These are phyloP conservation scores for Chironomus tepperi DNA, from an alignment of 1,140 invertebrate genomes.

Conservation along the genomic window DNA sequence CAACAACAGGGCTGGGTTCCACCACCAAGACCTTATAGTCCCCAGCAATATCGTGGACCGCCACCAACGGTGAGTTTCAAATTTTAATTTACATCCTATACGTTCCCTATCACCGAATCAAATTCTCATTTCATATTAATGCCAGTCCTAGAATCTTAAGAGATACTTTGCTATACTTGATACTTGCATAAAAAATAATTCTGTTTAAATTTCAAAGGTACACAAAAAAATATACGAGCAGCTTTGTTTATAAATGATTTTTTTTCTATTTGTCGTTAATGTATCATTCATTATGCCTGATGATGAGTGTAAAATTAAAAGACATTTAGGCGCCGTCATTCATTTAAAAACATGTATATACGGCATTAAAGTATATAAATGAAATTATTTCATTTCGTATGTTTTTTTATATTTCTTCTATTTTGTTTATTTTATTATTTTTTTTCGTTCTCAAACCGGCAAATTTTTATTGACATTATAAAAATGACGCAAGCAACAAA, in stretches of 20 bases:
- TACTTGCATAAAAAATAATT: neutral
- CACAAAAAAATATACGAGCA: no score
- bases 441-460: slow-evolving; percentile 15
- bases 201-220: no score
- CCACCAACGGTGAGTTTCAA: slow-evolving; percentile 27
- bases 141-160: neutral
- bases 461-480: slow-evolving; percentile 16
- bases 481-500: slow-evolving; percentile 12
- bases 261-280: neutral
- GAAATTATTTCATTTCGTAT: neutral
- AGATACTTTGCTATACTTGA: neutral
- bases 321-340: slow-evolving; percentile 20
- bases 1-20: slow-evolving; percentile 38
- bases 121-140: no score
- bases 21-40: slow-evolving; percentile 38
- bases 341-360: neutral
- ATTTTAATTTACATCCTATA: no score
- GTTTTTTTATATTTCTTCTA: neutral
- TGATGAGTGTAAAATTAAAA: slow-evolving; percentile 16
- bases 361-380: slow-evolving; percentile 7
- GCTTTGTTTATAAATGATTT: no score
- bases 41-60: slow-evolving; percentile 33
- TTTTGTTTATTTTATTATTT: slow-evolving; percentile 6
- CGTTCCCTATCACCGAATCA: no score
- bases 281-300: slow-evolving; percentile 18